Conservation (phyloP, 1,140 invertebrate species). For the Heliothis virescens region DNA sequence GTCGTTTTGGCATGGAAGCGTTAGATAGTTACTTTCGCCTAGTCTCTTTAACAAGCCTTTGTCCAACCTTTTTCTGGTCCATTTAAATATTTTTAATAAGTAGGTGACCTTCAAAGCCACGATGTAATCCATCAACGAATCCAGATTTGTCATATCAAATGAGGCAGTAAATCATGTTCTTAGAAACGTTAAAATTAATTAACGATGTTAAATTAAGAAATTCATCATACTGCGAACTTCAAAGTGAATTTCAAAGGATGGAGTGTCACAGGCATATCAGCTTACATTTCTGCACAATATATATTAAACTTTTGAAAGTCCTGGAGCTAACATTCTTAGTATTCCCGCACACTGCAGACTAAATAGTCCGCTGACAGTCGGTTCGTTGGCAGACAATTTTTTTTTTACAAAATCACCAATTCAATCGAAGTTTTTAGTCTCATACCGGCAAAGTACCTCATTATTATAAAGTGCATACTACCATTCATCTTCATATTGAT, state of each 20-base stretch:
- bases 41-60: too few species aligned
- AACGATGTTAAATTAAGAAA: conserved; percentile 28
- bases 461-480: too few species aligned
- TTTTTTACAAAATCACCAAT: too few species aligned
- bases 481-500: too few species aligned
- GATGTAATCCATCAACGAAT: conserved; percentile 9
- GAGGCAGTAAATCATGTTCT: conserved; percentile 35
- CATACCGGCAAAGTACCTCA: too few species aligned
- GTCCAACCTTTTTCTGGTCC: not conserved
- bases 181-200: conserved; percentile 31
- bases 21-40: too few species aligned
- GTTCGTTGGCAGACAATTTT: too few species aligned
- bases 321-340: too few species aligned
- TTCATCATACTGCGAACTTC: conserved; percentile 37
- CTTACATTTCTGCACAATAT: conserved; percentile 20
- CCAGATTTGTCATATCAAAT: not conserved
- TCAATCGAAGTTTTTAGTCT: too few species aligned
- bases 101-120: not conserved
- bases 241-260: conserved; percentile 33
- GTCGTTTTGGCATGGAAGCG: too few species aligned
- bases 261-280: conserved; percentile 32
- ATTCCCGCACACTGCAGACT: too few species aligned
- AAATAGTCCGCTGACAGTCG: too few species aligned
- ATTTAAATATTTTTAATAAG: not conserved
- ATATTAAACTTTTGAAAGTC: not conserved